Evolutionary conservation across 2,888 invertebrate species (phyloP).

Genomic region (Tipula lateralis): DNA sequence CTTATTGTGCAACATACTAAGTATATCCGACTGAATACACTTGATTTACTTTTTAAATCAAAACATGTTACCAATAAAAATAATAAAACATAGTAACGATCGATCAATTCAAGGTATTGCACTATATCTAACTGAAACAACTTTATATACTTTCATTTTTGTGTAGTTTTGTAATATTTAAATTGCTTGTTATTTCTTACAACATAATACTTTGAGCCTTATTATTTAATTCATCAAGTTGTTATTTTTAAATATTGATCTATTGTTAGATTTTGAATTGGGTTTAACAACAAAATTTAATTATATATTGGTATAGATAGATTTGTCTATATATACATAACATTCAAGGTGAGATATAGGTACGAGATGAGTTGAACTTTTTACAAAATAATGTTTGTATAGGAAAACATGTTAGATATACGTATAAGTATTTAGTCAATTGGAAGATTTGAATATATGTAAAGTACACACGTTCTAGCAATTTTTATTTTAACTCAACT

Average conservation of each 20-base stretch:
- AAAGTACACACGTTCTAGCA: not conserved
- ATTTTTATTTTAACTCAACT: not conserved
- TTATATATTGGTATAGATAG: not conserved
- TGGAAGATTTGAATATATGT: not conserved
- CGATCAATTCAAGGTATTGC: not conserved
- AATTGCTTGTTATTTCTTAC: not conserved
- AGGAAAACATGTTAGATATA: not conserved
- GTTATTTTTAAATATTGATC: not conserved
- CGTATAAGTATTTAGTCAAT: not conserved
- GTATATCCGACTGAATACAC: too few relatives aligned
- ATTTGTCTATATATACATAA: not conserved
- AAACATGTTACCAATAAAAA: too few relatives aligned
- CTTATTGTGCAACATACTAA: too few relatives aligned
- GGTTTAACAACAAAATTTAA: not conserved
- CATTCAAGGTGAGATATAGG: not conserved
- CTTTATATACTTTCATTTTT: not conserved
- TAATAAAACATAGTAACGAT: not conserved
- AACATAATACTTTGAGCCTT: not conserved
- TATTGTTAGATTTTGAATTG: slow-evolving; percentile 1
- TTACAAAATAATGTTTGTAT: not conserved
- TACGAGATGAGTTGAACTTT: not conserved
- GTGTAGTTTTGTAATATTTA: not conserved
- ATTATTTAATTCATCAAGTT: not conserved
- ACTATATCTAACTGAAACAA: slow-evolving; percentile 5
- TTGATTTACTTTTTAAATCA: too few relatives aligned